Evolutionary conservation across 2,113 vertebrate species (phyloP).

Genomic region (Chaetodon trifascialis): DNA sequence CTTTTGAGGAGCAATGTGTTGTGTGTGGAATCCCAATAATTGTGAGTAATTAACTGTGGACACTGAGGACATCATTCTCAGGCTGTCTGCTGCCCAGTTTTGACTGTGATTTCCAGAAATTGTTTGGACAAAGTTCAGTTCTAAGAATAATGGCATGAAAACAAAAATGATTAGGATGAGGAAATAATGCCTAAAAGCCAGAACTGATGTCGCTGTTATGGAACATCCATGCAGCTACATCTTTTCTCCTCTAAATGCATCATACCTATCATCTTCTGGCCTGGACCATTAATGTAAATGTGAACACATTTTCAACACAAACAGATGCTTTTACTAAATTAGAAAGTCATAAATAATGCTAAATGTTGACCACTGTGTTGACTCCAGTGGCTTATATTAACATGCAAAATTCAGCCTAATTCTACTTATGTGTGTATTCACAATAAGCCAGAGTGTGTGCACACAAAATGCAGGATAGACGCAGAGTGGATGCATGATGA

Average conservation of each 20-base stretch:
- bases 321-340: background rate
- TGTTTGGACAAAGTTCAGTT: conserved; percentile 16
- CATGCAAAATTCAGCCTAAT: background rate
- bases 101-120: conserved; percentile 24
- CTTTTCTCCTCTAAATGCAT: background rate
- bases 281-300: background rate
- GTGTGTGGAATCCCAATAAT: conserved; percentile 80
- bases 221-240: background rate
- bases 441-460: background rate
- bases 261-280: background rate
- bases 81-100: conserved; percentile 42
- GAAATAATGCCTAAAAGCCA: conserved; percentile 11
- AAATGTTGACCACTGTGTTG: background rate
- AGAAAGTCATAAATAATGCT: background rate
- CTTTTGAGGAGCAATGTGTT: conserved; percentile 76
- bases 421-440: background rate
- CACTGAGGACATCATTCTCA: conserved; percentile 62
- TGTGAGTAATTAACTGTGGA: conserved; percentile 76
- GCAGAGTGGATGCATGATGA: background rate
- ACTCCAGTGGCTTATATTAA: background rate
- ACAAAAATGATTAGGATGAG: conserved; percentile 17
- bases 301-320: background rate
- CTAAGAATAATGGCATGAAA: conserved; percentile 32
- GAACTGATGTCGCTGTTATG: conserved; percentile 6
- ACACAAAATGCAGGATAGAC: background rate